Evolutionary conservation across 2,888 invertebrate species (phyloP), one percentile per base, ranked within the genome.

Genomic region (Nemotelus nigrinus): DNA sequence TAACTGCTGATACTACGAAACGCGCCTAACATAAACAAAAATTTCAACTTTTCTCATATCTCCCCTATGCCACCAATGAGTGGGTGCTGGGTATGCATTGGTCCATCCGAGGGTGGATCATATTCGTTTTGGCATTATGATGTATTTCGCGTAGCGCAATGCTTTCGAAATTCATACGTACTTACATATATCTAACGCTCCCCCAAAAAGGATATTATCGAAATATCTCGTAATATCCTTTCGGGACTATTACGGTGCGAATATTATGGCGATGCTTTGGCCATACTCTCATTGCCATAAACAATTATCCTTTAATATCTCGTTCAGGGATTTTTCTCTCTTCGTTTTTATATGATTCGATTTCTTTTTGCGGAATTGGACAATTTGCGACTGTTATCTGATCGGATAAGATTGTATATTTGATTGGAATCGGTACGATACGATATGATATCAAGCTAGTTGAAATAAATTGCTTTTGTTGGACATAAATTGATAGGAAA

Each of bases 301-400:
- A 79, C 79, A 79, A 79, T 79, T 79, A 79, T 79, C 76, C 72
- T 53, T 77, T 77, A 79, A 79, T 79, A 79, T 77, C 67, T 63
- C 64, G 78, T 78, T 78, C 55, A 45, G 48, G 63, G 67, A 76
- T 76, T 76, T 64, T 39, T 75, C 41, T 48, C 55, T 50, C 45
- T 43, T 75, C 48, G 55, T 76, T 76, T 63, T 43, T 65, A 63
- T 64, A 65, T 64, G 41, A n/a, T 57, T 47, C 70, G 4, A 50
- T 68, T 44, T 68, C 53, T 47, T 72, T 74, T 8, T 71, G 50
- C 74, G 74, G 63, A 76, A 76, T 76, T 76, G 76, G 64, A 64
- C 76, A 76, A 76, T 76, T 76, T 76, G 67, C 63, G 64, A 57
- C 60, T 67, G 45, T 76, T 76, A 65, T 76, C 76, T 10, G 53